Conservation (phyloP, 1,140 invertebrate species). For the Drosophila santomea region DNA sequence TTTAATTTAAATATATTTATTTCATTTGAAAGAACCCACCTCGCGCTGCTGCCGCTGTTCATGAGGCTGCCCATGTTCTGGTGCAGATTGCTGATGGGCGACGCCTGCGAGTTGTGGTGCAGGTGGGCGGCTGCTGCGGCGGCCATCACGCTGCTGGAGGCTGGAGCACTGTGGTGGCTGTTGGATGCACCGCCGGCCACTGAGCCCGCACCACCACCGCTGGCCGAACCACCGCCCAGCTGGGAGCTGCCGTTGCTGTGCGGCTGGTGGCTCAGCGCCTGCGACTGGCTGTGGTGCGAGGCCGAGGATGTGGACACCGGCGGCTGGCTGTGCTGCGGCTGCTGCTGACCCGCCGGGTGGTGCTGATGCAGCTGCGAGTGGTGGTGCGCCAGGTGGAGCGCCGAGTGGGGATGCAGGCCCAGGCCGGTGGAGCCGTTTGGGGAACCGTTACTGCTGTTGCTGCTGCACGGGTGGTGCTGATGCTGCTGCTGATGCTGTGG, state of each 20-base stretch:
- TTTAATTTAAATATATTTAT: too few species aligned
- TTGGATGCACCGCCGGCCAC: conserved; percentile 21
- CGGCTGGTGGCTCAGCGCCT: conserved; percentile 53
- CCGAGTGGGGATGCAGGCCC: conserved; percentile 64
- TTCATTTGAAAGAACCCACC: conserved; percentile 37
- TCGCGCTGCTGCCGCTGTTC: conserved; percentile 84
- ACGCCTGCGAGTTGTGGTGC: conserved; percentile 79
- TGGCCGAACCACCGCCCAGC: conserved; percentile 31
- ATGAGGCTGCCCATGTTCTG: conserved; percentile 84
- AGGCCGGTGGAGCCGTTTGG: conserved; percentile 53
- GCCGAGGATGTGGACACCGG: conserved; percentile 32
- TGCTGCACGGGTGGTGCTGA: conserved; percentile 57
- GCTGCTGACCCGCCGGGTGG: conserved; percentile 49
- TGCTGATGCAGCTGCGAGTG: conserved; percentile 67
- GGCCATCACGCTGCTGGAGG: conserved; percentile 77
- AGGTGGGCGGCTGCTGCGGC: conserved; percentile 79
- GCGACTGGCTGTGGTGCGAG: conserved; percentile 54
- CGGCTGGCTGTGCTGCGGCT: conserved; percentile 52
- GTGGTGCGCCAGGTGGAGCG: conserved; percentile 58
- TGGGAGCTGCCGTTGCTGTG: conserved; percentile 72
- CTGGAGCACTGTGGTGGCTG: conserved; percentile 53
- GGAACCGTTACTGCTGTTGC: conserved; percentile 66
- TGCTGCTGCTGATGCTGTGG: conserved; percentile 43
- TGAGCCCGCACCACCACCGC: conserved; percentile 22
- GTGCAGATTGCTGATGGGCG: conserved; percentile 82